Conservation (phyloP, 2,113 vertebrate genomes). For the Corydoras sp. region DNA sequence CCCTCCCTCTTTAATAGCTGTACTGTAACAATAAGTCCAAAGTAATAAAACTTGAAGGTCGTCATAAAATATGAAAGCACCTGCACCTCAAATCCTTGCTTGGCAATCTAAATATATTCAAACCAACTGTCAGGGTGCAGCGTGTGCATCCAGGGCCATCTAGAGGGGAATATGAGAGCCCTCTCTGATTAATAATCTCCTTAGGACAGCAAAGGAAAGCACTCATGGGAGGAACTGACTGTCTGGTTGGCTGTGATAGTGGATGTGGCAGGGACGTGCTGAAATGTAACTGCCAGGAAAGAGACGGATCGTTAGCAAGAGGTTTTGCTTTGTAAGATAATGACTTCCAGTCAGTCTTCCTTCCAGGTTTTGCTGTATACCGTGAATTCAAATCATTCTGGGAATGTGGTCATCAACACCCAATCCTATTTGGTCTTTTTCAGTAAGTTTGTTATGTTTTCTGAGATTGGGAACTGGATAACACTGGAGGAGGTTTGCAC, state of each 20-base stretch:
- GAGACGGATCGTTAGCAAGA: slow-evolving; percentile 13
- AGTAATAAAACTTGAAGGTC: slow-evolving; percentile 12
- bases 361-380: slow-evolving; percentile 11
- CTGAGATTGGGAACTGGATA: neutral
- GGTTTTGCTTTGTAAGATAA: slow-evolving; percentile 21
- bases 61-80: slow-evolving; percentile 23
- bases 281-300: slow-evolving; percentile 31
- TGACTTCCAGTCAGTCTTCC: slow-evolving; percentile 15
- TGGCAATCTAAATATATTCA: slow-evolving; percentile 3
- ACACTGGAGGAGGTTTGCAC: slow-evolving; percentile 1
- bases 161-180: slow-evolving; percentile 11
- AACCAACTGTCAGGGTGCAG: slow-evolving; percentile 20
- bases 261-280: slow-evolving; percentile 15
- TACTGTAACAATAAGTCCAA: slow-evolving; percentile 3
- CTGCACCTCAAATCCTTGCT: slow-evolving; percentile 10
- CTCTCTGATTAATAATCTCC: slow-evolving; percentile 35
- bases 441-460: neutral
- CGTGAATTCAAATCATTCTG: slow-evolving; percentile 9
- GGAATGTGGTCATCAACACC: neutral
- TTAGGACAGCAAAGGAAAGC: slow-evolving; percentile 30
- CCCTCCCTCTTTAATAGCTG: slow-evolving; percentile 21
- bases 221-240: slow-evolving; percentile 8
- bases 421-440: neutral
- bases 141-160: slow-evolving; percentile 14
- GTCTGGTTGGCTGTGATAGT: slow-evolving; percentile 31